Percentiles rank a stretch among this genome's conserved stretches.
Conservation (phyloP, 2,888 invertebrate species). For the Helicoverpa assulta region DNA sequence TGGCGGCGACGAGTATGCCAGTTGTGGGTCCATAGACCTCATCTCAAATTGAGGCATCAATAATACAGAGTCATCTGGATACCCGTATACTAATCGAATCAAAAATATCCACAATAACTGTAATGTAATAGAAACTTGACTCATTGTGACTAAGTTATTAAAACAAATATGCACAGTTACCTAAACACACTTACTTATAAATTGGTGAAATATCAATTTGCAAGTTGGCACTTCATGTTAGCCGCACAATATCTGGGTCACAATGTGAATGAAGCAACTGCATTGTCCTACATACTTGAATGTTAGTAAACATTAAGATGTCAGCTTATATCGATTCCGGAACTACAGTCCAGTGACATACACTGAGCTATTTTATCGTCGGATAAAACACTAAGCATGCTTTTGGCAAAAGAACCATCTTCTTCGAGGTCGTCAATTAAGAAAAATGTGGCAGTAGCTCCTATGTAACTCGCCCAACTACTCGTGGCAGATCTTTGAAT, state of each 20-base stretch:
- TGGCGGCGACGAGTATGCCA: conserved; percentile 34
- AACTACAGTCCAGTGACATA: conserved; percentile 86
- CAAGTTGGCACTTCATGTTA: conserved; percentile 72
- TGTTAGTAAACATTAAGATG: conserved; percentile 75
- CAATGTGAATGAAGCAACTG: conserved; percentile 64
- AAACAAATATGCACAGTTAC: conserved; percentile 59
- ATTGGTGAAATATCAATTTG: conserved; percentile 61
- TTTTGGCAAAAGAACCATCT: conserved; percentile 81
- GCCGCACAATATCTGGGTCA: conserved; percentile 70
- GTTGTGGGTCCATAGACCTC: conserved; percentile 63
- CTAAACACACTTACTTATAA: conserved; percentile 67
- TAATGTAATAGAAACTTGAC: conserved; percentile 62
- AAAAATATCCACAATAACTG: conserved; percentile 66
- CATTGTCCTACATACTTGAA: conserved; percentile 74
- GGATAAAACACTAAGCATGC: conserved; percentile 81
- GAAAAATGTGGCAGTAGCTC: conserved; percentile 83
- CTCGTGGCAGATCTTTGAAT: conserved; percentile 76
- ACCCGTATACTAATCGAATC: conserved; percentile 58
- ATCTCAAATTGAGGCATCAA: conserved; percentile 72
- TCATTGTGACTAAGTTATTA: conserved; percentile 70
- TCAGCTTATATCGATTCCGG: conserved; percentile 87
- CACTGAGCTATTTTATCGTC: conserved; percentile 86
- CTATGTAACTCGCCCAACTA: conserved; percentile 81
- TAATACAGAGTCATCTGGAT: conserved; percentile 69
- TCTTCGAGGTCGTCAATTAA: conserved; percentile 84